Evolutionary conservation across 2,797 vertebrate genomes (phyloP).

Genomic region (Phylloscopus collybita): DNA sequence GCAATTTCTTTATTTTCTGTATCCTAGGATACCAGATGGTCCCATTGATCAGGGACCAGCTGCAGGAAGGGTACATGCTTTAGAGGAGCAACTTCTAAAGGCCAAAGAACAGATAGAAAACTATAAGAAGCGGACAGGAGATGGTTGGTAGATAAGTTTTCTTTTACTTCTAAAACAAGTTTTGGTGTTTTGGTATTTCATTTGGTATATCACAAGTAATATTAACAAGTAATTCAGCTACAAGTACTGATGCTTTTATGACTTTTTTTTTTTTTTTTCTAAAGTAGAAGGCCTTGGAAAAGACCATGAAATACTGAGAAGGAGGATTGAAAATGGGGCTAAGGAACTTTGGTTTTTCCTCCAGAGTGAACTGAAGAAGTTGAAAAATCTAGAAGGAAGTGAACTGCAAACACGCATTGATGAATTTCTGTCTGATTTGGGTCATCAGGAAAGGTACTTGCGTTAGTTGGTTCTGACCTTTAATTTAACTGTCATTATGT

Average conservation of each 20-base stretch:
- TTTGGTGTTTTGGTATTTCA: neutral
- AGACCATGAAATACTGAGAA: constrained; percentile 91
- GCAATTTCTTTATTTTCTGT: constrained; percentile 44
- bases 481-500: neutral
- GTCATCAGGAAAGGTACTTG: constrained; percentile 93
- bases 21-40: constrained; percentile 92
- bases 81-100: constrained; percentile 94
- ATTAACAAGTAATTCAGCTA: neutral
- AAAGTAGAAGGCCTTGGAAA: constrained; percentile 83
- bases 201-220: neutral
- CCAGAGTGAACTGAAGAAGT: constrained; percentile 93
- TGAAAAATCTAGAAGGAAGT: constrained; percentile 85
- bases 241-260: neutral
- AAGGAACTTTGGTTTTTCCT: constrained; percentile 98
- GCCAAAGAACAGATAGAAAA: constrained; percentile 98
- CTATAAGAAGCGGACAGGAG: constrained; percentile 91
- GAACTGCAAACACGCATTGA: constrained; percentile 89
- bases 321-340: constrained; percentile 93
- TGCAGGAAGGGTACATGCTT: constrained; percentile 88
- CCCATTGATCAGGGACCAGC: constrained; percentile 89
- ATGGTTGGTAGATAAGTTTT: constrained; percentile 80
- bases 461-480: neutral
- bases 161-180: neutral
- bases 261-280: neutral
- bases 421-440: constrained; percentile 91